Base-by-base conservation (phyloP, 53 echinoderm and acorn worm species). In the Paracentrotus lividus region DNA sequence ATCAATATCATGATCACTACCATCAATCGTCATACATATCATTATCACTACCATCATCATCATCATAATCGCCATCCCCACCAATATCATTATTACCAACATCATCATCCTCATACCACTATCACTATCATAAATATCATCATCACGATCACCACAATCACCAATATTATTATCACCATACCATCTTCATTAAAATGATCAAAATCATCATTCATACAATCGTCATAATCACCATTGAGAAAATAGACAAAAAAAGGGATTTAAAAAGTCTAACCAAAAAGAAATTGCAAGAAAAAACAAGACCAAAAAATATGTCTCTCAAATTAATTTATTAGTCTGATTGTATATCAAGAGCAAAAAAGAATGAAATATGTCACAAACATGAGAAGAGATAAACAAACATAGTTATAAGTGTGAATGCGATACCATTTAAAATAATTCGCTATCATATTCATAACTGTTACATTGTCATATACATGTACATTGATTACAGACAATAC, bases 301-400 rank as follows among this genome's bases (percentile, higher is more conserved):
- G 18, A 55, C 18, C 18, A 55, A 10, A 55, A 55, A 55, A 7
- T 10, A 55, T 75, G 21, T 29, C 40, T 65, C 56, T 52, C 68
- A 51, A 49, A 75, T 20, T 77, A 77, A 45, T 81, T 81, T 81
- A 47, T 47, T 81, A 24, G 68, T 90, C n/a, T 87, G 55, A 54
- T 21, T 36, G 56, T 47, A 81, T 81, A 87, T 56, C 54, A 87
- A 55, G 87, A 87, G 87, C 57, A 87, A 54, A 24, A 54, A 54
- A 49, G 85, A 85, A 44, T 85, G 18, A 87, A 57, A 54, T 56
- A 87, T 20, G 3, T 34, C 34, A 33, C 33, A 54, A 87, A 16
- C n/a, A 23, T 26, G 16, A 87, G 18, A 55, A 55, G 36, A 54
- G 34, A 87, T 6, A 87, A 32, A 52, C 12, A 20, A 27, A 87